phyloP scores from a whole-genome alignment of 37 sponge, comb jelly and placozoan species.

The Aphrocallistes beatrix region DNA sequence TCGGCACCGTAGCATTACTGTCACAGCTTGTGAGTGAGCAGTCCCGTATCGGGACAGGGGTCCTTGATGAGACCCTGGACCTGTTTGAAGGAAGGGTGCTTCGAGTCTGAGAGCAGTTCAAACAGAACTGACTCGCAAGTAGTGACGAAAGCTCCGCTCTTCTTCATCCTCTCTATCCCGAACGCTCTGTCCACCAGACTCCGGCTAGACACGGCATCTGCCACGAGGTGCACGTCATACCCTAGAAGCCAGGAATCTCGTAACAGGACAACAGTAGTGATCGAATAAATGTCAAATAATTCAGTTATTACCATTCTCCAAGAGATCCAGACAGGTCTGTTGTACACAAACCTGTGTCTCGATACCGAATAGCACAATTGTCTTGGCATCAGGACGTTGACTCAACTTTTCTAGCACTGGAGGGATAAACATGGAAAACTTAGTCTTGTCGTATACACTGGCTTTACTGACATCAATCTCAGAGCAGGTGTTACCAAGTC shows the following conservation, averaged over 20 bases:
- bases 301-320: conserved; percentile 27
- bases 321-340: conserved; percentile 86
- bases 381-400: conserved; percentile 31
- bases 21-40: conserved; percentile 37
- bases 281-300: neutral
- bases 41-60: conserved; percentile 80
- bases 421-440: conserved; percentile 89
- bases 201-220: conserved; percentile 86
- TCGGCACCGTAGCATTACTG: too few relatives aligned
- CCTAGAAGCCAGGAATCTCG: conserved; percentile 21
- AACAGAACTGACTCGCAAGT: conserved; percentile 87
- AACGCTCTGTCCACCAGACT: conserved; percentile 72
- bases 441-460: conserved; percentile 63
- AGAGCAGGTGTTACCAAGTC: conserved; percentile 77
- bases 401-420: conserved; percentile 57
- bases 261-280: too few relatives aligned
- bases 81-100: conserved; percentile 82
- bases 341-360: conserved; percentile 98
- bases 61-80: conserved; percentile 74
- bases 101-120: conserved; percentile 77
- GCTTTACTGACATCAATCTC: conserved; percentile 78
- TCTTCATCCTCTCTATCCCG: conserved; percentile 78
- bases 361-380: conserved; percentile 94
- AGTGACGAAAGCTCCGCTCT: conserved; percentile 67
- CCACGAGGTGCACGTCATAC: conserved; percentile 82